Percentiles rank a stretch among this genome's conserved stretches.
Evolutionary conservation across 2,797 vertebrate species (phyloP).

Genomic region (Halcyon leucocephala): DNA sequence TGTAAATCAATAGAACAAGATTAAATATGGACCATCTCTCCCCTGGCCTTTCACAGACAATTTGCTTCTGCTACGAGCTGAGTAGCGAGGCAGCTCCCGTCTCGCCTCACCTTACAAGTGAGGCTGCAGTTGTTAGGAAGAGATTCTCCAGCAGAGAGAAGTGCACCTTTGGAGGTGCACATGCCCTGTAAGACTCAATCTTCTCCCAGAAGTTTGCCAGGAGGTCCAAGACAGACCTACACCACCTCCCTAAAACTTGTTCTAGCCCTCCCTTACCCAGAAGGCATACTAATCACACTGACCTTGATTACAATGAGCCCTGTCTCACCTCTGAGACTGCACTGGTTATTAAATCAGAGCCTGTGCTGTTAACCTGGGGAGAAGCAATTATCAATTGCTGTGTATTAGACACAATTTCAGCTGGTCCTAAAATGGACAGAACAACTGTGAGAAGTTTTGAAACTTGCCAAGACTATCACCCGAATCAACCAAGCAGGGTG

Average conservation of each 20-base stretch:
- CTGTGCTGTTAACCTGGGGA: neutral
- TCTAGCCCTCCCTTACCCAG: neutral
- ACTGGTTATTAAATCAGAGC: neutral
- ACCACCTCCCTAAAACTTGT: neutral
- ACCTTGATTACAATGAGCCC: neutral
- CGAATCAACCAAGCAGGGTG: neutral
- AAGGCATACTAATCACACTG: neutral
- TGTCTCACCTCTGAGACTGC: neutral
- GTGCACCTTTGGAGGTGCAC: neutral
- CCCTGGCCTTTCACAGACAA: neutral
- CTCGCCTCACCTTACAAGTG: neutral
- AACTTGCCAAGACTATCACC: neutral
- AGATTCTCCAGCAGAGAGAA: neutral
- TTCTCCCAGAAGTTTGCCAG: neutral
- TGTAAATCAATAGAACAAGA: neutral
- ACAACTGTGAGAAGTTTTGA: neutral
- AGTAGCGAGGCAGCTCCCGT: neutral
- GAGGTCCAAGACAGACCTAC: neutral
- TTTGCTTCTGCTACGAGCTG: neutral
- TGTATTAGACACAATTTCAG: neutral
- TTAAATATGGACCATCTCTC: fast-evolving
- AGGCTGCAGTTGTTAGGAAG: neutral
- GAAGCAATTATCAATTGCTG: neutral
- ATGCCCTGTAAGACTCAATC: too few species aligned
- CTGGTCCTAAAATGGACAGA: neutral